A percentile compares a stretch with the other conserved stretches of the same genome.
phyloP scores from a whole-genome alignment of 2,113 vertebrate genomes.

The Channa maculata region DNA sequence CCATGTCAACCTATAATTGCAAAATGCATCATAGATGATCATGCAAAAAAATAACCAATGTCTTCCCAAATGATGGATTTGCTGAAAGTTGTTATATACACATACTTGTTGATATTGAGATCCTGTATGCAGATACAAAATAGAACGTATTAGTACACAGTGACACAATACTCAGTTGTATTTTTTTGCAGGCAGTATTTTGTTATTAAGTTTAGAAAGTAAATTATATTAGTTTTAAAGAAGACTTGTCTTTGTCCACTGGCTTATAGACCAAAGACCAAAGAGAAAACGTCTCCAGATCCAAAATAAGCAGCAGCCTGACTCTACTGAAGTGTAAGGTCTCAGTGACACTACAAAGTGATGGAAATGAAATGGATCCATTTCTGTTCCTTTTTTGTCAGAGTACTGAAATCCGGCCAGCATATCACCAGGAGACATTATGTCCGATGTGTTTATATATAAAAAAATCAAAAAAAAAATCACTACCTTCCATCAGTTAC shows the following conservation, averaged over 20 bases:
- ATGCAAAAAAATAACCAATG: constrained; percentile 3
- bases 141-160: not conserved
- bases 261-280: too few species aligned
- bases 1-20: constrained; percentile 29
- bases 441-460: not conserved
- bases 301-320: too few species aligned
- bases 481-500: too few species aligned
- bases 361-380: not conserved
- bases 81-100: not conserved
- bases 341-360: not conserved
- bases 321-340: not conserved
- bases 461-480: not conserved
- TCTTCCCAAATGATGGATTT: not conserved
- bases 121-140: not conserved
- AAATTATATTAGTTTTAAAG: too few species aligned
- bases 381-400: not conserved
- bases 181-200: too few species aligned
- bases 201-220: too few species aligned
- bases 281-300: too few species aligned
- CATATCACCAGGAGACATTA: not conserved
- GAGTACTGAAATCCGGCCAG: not conserved
- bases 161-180: not conserved
- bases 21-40: constrained; percentile 21
- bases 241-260: too few species aligned
- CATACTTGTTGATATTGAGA: not conserved